phyloP scores from a whole-genome alignment of 2,888 invertebrate species.

The Pseudeuparius sepicola region DNA sequence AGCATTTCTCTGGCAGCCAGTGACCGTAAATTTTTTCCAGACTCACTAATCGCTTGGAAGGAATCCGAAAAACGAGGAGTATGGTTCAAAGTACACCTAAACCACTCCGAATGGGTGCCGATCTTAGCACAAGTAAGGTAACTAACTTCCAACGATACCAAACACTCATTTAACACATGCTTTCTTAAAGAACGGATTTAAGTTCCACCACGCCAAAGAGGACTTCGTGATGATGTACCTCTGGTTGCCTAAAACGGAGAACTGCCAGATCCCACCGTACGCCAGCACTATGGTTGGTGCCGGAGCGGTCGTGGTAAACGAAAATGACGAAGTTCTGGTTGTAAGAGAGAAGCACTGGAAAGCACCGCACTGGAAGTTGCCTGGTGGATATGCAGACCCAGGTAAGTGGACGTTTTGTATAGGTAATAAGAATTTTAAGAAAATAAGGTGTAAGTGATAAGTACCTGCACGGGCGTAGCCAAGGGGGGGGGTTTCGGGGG shows the following conservation, averaged over 20 bases:
- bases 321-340: constrained; percentile 64
- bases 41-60: constrained; percentile 59
- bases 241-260: constrained; percentile 60
- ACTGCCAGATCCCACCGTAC: constrained; percentile 60
- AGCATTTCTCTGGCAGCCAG: no score
- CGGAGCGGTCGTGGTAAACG: constrained; percentile 77
- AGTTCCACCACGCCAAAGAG: constrained; percentile 77
- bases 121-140: constrained; percentile 53
- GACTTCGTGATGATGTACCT: constrained; percentile 70
- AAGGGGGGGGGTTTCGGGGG: no score
- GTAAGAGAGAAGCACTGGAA: constrained; percentile 63
- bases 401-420: no score
- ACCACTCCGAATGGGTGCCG: constrained; percentile 67
- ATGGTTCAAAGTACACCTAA: constrained; percentile 70
- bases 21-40: no score
- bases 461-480: no score
- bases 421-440: no score
- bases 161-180: no score
- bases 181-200: constrained; percentile 58
- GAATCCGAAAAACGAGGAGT: constrained; percentile 55
- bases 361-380: constrained; percentile 71
- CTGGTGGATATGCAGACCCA: constrained; percentile 85
- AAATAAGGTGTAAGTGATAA: no score
- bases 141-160: no score
- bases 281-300: constrained; percentile 77